Evolutionary conservation across 1,140 invertebrate genomes (phyloP), one percentile per base, ranked within the genome.

Genomic region (Rhopalosiphum padi): DNA sequence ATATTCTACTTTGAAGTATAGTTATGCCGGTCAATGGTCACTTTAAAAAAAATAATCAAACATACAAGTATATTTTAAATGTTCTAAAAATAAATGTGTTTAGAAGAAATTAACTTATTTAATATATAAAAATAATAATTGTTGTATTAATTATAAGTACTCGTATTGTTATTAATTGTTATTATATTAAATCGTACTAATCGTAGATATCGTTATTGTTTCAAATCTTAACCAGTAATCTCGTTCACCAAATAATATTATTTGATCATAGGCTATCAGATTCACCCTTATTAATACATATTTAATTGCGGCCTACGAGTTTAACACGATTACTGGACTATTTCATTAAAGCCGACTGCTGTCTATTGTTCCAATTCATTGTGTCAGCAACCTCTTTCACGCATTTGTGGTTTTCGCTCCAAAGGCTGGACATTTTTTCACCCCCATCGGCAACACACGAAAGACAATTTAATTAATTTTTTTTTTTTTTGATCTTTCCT

Each of bases 401-500:
- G 86, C 35, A n/a, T 90, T 90, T 55, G 51, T 55, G 88, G 51
- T 90, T 90, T 55, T 55, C 88, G 35, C 35, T 53, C 23, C 15
- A 90, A 90, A 90, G 88, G 23, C 25, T 51, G 48, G 87, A 55
- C 37, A 53, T 37, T 89, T 22, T 90, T 89, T 89, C 51, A 9
- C 21, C 37, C n/a, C 37, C 37, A 21, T 30, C 23, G 35, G n/a
- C 68, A 35, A 82, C 46, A 37, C 90, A 51, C 60, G 37, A 46
- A 21, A 60, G n/a, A 93, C 48, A 93, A 93, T 93, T 85, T 85
- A 93, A 93, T 93, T 93, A 93, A 93, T 83, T 48, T 85, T 83
- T 51, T 60, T 89, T 51, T 37, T 53, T 68, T 83, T 68, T 90
- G 51, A 92, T 85, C 37, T 83, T 92, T 92, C 30, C 88, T 68